Evolutionary conservation across 2,888 invertebrate genomes (phyloP).

Genomic region (Esperia sulphurella): DNA sequence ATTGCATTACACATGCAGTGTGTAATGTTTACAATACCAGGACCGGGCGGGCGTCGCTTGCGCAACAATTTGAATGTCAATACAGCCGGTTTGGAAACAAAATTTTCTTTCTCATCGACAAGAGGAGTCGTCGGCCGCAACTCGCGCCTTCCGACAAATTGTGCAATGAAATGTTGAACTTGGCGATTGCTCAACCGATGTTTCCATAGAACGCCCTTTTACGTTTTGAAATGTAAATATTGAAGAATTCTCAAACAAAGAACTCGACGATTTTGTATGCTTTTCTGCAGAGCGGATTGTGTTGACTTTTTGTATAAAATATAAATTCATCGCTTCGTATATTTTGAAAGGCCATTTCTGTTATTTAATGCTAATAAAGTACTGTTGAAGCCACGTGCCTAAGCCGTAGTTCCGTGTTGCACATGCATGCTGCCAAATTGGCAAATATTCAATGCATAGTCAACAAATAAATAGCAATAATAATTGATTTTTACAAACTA

Average conservation of each 20-base stretch:
- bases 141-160: slow-evolving; percentile 49
- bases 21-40: slow-evolving; percentile 17
- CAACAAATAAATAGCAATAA: slow-evolving; percentile 23
- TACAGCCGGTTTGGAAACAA: slow-evolving; percentile 49
- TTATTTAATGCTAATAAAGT: slow-evolving; percentile 13
- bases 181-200: slow-evolving; percentile 34
- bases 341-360: background rate
- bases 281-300: background rate
- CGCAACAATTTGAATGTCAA: slow-evolving; percentile 62
- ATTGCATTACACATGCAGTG: slow-evolving; percentile 43
- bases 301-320: background rate
- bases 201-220: slow-evolving; percentile 1
- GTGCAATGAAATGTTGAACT: slow-evolving; percentile 59
- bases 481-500: background rate
- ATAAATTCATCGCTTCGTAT: background rate
- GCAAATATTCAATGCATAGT: slow-evolving; percentile 55
- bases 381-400: slow-evolving; percentile 27
- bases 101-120: slow-evolving; percentile 43
- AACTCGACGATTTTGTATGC: background rate
- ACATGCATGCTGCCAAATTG: slow-evolving; percentile 50
- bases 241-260: background rate
- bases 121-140: slow-evolving; percentile 44
- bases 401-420: slow-evolving; percentile 41
- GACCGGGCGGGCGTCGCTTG: slow-evolving; percentile 32
- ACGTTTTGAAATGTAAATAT: slow-evolving; percentile 4